Base-by-base conservation (phyloP, 2,113 vertebrate genomes). In the Pterocles burchelli region DNA sequence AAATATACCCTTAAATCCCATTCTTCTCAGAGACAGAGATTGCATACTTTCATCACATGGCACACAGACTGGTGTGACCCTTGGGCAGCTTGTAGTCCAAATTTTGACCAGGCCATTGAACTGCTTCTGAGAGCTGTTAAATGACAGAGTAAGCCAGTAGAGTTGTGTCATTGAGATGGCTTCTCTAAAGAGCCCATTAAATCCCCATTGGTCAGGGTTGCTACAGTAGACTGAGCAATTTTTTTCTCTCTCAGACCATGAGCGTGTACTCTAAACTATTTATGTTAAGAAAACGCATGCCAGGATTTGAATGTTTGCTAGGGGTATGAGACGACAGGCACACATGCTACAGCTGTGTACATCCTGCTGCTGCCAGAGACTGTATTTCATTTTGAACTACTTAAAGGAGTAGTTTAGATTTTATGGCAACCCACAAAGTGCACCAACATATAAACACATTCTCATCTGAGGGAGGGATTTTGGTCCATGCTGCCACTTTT, bases 291-390 rank as follows among this genome's bases (percentile, higher is more conserved):
- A 96, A 90, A 89, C 55, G 45, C 76, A 94, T 95, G 93, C 94
- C 94, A 93, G 87, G 75, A 92, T 92, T 91, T 88, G 75, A 87
- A 91, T 72, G 65, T 71, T 92, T 90, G 85, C 75, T 66, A 94
- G 48, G 95, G 87, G 90, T 95, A 94, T 84, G 82, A 95, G 86
- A 96, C 94, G 96, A 95, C 94, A 97, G 74, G 85, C 93, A 82
- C 94, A 96, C 94, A 94, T 91, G 78, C 88, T 93, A 85, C 95
- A 96, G 89, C 95, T 96, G 92, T 92, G 95, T 88, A 70, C 71
- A 83, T 91, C 86, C 84, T 93, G 29, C 65, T 75, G 73, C 87
- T 93, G 90, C 94, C 92, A 96, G 75, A 58, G 77, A 68, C 72
- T 45, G 82, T 92, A 87, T 89, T 95, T 95, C 89, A 95, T 90